Percentiles rank a stretch among this genome's conserved stretches.
phyloP scores from a whole-genome alignment of 1,140 invertebrate species.

The Eriocheir sinensis region DNA sequence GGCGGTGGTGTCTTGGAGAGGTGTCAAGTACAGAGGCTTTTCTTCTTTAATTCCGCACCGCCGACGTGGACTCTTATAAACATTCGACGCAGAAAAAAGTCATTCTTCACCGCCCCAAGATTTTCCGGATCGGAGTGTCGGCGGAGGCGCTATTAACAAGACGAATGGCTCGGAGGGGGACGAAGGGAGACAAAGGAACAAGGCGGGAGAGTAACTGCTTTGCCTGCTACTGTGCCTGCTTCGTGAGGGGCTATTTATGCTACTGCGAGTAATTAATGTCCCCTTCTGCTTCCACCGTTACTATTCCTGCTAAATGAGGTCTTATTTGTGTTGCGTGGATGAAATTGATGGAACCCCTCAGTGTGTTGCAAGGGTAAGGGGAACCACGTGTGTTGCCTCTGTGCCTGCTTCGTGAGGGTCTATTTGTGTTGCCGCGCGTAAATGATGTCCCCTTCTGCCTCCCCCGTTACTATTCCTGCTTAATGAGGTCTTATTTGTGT shows the following conservation, averaged over 20 bases:
- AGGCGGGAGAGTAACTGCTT: neutral
- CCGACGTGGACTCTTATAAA: neutral
- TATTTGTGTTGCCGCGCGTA: too few species aligned
- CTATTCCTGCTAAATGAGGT: neutral
- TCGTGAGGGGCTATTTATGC: neutral
- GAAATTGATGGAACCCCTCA: too few species aligned
- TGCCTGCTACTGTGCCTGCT: neutral
- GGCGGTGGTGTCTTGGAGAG: too few species aligned
- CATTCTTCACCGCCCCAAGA: neutral
- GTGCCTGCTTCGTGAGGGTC: neutral
- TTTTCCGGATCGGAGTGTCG: slow-evolving; percentile 11
- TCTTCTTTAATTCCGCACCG: too few species aligned
- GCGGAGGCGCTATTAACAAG: neutral
- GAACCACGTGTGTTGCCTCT: neutral
- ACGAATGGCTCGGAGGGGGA: neutral
- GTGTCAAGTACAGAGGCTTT: too few species aligned
- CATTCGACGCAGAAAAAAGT: neutral
- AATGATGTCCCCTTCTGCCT: too few species aligned
- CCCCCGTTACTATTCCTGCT: too few species aligned
- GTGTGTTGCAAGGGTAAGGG: too few species aligned
- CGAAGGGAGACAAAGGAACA: too few species aligned
- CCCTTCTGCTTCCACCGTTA: too few species aligned
- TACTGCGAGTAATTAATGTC: too few species aligned
- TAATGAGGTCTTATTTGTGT: neutral
- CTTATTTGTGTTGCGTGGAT: neutral